Conservation (phyloP, 2,888 invertebrate species). For the Drosophila birchii region DNA sequence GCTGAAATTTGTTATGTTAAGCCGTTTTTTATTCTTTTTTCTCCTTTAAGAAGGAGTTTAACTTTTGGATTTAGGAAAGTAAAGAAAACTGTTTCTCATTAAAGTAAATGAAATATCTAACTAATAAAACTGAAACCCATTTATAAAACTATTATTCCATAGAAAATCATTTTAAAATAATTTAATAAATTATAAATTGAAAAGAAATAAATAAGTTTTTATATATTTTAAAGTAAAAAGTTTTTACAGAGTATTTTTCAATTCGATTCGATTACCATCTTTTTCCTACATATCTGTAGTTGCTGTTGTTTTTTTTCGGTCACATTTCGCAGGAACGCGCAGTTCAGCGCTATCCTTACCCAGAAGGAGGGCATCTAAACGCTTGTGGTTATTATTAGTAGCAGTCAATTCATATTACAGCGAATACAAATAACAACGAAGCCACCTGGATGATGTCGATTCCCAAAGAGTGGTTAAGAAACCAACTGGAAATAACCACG, state of each 20-base stretch:
- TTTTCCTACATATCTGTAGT: background rate
- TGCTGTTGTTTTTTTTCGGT: slow-evolving; percentile 12
- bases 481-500: slow-evolving; percentile 2
- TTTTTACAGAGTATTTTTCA: background rate
- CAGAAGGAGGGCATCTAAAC: slow-evolving; percentile 45
- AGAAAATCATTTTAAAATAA: background rate
- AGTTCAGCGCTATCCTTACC: slow-evolving; percentile 30
- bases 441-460: slow-evolving; percentile 54
- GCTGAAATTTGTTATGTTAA: slow-evolving; percentile 49
- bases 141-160: background rate
- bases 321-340: slow-evolving; percentile 30
- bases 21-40: background rate
- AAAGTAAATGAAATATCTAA: background rate
- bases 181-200: background rate
- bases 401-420: slow-evolving; percentile 77
- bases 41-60: background rate
- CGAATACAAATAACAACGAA: slow-evolving; percentile 72
- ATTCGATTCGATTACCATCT: background rate
- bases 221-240: too few relatives aligned
- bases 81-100: background rate
- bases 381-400: slow-evolving; percentile 74
- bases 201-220: background rate
- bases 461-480: slow-evolving; percentile 3
- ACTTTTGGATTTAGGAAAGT: background rate
- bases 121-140: background rate